A percentile compares a stretch with the other conserved stretches of the same genome.
phyloP scores from a whole-genome alignment of 2,888 invertebrate genomes.

The Drosophila anceps region DNA sequence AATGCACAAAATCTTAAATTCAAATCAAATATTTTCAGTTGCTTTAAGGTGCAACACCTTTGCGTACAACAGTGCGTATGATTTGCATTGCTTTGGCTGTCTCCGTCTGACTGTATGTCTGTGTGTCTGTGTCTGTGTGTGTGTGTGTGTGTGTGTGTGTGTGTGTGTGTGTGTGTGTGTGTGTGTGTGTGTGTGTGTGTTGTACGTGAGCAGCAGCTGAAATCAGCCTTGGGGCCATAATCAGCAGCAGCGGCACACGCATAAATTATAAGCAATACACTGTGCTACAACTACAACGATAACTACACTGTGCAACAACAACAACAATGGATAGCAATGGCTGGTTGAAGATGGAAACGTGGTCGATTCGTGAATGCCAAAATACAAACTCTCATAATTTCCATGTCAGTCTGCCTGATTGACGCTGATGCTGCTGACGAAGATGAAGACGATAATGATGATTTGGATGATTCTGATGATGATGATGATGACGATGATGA shows the following conservation, averaged over 20 bases:
- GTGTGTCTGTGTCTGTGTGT: not conserved
- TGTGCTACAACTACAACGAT: slow-evolving; percentile 30
- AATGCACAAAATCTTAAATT: slow-evolving; percentile 1
- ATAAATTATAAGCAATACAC: slow-evolving; percentile 55
- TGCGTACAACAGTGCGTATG: slow-evolving; percentile 51
- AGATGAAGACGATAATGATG: slow-evolving; percentile 16
- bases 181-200: not conserved
- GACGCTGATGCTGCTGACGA: slow-evolving; percentile 56
- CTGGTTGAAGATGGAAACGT: slow-evolving; percentile 38
- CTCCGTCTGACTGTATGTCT: not conserved
- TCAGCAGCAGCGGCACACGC: slow-evolving; percentile 57
- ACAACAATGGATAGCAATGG: slow-evolving; percentile 3
- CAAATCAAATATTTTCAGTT: slow-evolving; percentile 16
- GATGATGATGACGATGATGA: slow-evolving; percentile 9
- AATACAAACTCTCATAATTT: slow-evolving; percentile 71
- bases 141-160: not conserved
- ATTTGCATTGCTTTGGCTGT: slow-evolving; percentile 41
- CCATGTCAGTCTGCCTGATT: slow-evolving; percentile 66
- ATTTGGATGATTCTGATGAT: not conserved
- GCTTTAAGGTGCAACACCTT: slow-evolving; percentile 37
- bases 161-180: too few relatives aligned
- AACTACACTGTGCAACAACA: slow-evolving; percentile 10
- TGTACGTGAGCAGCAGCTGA: slow-evolving; percentile 55
- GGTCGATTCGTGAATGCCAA: slow-evolving; percentile 63
- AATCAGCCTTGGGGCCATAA: slow-evolving; percentile 62